Conservation (phyloP, 2,797 vertebrate species). For the Pangasius larnaudii region DNA sequence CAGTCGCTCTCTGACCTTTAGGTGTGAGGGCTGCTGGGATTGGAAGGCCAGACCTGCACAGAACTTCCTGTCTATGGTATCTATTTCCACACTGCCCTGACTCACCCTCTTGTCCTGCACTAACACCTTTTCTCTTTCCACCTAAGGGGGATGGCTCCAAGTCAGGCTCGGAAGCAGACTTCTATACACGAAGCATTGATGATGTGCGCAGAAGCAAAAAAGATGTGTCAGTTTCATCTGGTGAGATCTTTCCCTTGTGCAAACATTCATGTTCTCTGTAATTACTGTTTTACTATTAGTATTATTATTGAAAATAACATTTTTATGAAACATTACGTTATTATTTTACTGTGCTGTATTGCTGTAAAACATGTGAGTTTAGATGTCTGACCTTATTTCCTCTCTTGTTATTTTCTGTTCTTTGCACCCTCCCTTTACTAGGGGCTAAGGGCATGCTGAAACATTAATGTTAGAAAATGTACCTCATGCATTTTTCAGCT, state of each 20-base stretch:
- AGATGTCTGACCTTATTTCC: constrained; percentile 1
- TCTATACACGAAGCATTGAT: constrained; percentile 84
- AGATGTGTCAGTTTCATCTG: constrained; percentile 81
- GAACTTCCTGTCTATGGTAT: constrained; percentile 41
- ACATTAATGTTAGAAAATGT: constrained; percentile 48
- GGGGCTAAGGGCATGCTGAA: constrained; percentile 39
- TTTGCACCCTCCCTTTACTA: neutral
- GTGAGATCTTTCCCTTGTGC: constrained; percentile 74
- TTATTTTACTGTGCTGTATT: neutral
- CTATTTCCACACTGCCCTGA: constrained; percentile 27
- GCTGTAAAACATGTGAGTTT: neutral
- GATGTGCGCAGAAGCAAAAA: constrained; percentile 87
- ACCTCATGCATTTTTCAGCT: constrained; percentile 51
- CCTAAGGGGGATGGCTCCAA: constrained; percentile 91
- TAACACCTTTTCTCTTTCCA: constrained; percentile 33
- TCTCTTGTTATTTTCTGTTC: constrained; percentile 13
- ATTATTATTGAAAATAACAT: neutral
- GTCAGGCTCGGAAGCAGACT: constrained; percentile 87
- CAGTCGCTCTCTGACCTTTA: constrained; percentile 54
- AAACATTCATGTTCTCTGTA: neutral
- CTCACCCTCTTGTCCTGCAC: neutral
- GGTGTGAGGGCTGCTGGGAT: constrained; percentile 51
- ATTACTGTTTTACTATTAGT: neutral
- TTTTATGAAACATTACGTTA: neutral
- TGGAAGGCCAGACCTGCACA: constrained; percentile 52